Conservation (phyloP, 1,140 invertebrate genomes). For the Anastrepha ludens region DNA sequence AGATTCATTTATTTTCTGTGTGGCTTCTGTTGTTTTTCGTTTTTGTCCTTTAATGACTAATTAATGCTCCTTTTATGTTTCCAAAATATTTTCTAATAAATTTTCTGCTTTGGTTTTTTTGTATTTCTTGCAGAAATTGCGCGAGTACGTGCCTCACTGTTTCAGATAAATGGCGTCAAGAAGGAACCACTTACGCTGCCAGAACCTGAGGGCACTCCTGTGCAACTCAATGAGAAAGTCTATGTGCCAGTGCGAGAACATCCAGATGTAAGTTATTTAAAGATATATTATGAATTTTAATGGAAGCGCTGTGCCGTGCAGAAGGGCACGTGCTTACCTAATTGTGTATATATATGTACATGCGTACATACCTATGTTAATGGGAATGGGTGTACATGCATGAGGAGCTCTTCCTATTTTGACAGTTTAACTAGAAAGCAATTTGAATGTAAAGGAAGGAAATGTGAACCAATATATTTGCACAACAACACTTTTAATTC, state of each 20-base stretch:
- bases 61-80: background rate
- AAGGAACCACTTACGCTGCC: slow-evolving; percentile 95
- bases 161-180: slow-evolving; percentile 97
- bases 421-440: too few species aligned
- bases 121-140: slow-evolving; percentile 94
- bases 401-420: too few species aligned
- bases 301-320: too few species aligned
- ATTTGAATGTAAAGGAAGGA: too few species aligned
- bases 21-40: background rate
- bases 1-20: background rate
- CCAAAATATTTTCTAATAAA: background rate
- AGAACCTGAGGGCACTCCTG: slow-evolving; percentile 92
- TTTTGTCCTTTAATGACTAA: background rate
- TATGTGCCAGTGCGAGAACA: slow-evolving; percentile 99
- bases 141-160: slow-evolving; percentile 96
- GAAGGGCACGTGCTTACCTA: too few species aligned
- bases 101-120: slow-evolving; percentile 58
- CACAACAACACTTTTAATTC: too few species aligned
- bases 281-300: background rate
- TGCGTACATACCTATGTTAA: too few species aligned
- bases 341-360: too few species aligned
- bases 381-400: too few species aligned
- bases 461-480: too few species aligned
- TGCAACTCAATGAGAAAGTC: slow-evolving; percentile 98
- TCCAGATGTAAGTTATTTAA: slow-evolving; percentile 95